These are phyloP conservation scores for Megaceryle alcyon DNA, from an alignment of 2,797 vertebrate genomes.

Conservation along the genomic window DNA sequence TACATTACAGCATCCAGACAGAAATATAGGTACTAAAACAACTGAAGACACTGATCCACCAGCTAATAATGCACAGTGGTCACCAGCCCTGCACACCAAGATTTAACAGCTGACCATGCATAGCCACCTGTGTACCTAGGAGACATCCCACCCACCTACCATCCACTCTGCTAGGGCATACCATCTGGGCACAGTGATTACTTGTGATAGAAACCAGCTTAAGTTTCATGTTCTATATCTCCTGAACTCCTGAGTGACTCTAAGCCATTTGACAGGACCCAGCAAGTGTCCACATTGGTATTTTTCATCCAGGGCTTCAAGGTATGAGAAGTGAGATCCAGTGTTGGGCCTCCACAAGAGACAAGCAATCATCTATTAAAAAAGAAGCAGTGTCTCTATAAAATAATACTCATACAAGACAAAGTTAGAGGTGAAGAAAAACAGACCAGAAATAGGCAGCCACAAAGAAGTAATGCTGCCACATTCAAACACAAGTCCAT, in stretches of 20 bases:
- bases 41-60: not conserved
- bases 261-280: not conserved
- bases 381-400: not conserved
- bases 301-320: not conserved
- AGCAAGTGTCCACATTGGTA: fast-evolving
- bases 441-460: conserved; percentile 33
- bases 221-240: not conserved
- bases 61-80: not conserved
- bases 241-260: not conserved
- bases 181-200: not conserved
- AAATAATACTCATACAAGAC: conserved; percentile 52
- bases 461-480: conserved; percentile 21
- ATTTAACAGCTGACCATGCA: not conserved
- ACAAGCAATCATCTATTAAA: not conserved
- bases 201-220: not conserved
- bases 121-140: not conserved
- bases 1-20: not conserved
- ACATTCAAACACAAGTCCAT: conserved; percentile 41
- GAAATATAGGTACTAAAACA: not conserved
- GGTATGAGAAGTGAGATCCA: not conserved
- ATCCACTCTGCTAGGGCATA: not conserved
- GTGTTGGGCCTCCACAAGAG: not conserved
- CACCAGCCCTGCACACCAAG: fast-evolving
- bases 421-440: conserved; percentile 49
- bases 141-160: not conserved